These are phyloP conservation scores for Watersipora subatra DNA, from an alignment of 1,140 invertebrate species.

Conservation along the genomic window DNA sequence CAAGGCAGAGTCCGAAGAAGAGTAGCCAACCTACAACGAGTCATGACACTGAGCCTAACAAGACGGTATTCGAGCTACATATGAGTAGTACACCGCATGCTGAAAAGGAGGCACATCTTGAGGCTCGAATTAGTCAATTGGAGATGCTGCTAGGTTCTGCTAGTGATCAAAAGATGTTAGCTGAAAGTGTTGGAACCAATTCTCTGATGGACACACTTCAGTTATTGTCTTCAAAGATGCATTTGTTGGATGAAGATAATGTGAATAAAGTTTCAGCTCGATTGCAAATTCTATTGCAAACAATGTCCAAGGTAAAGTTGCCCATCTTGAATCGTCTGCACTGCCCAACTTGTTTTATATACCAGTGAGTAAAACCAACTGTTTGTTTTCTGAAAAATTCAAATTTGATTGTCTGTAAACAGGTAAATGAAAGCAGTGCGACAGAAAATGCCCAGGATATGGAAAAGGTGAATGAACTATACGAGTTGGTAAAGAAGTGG, in stretches of 20 bases:
- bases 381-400: no score
- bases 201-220: neutral
- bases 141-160: neutral
- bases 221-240: neutral
- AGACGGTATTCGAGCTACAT: neutral
- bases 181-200: neutral
- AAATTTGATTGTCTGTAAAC: no score
- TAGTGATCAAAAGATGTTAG: no score
- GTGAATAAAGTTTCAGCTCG: neutral
- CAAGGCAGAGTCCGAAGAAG: no score
- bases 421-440: neutral
- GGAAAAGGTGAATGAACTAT: conserved; percentile 42
- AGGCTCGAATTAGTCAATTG: neutral
- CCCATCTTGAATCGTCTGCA: no score
- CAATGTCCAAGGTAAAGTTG: neutral
- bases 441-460: neutral
- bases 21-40: no score
- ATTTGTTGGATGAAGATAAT: neutral
- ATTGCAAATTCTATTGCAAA: neutral
- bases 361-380: no score
- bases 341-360: no score
- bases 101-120: neutral
- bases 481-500: conserved; percentile 70
- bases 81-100: neutral
- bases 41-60: neutral